Evolutionary conservation across 2,888 invertebrate genomes (phyloP), one percentile per base, ranked within the genome.

Genomic region (Pyrgus malvae): DNA sequence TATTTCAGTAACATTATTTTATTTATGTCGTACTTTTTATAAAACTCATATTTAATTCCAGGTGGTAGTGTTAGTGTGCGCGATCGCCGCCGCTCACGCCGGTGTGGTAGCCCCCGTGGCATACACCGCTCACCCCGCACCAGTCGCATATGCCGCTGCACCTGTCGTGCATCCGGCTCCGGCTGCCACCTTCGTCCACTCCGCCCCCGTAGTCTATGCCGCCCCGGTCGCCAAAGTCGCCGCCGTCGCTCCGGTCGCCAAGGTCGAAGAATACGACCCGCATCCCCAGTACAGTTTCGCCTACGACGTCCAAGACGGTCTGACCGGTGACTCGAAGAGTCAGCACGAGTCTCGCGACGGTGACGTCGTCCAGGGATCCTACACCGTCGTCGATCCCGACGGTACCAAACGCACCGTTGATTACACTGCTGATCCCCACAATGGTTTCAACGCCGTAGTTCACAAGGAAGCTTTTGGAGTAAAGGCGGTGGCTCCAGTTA

Each of bases 401-500:
- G 93, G 93, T 62, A 91, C 92, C 0, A 83, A 93, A 48, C 91
- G 89, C 40, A 87, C 91, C 59, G 93, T 93, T 2, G 92, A 93
- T 64, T 93, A 93, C 76, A 92, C 92, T 6, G 93, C 93, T 5
- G 93, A 93, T 70, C 92, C 93, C n/a, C 83, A 91, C 55, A 93
- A 93, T 67, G 93, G 93, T 3, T 93, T 93, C 82, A 93, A 93
- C 76, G 93, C 93, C 8, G 91, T 93, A 29, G 93, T 94, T 0
- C 92, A 92, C 77, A 92, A 92, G 69, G 92, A 92, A 49, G 92
- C 93, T 1, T 64, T 83, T 0, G 90, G 89, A 0, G 87, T 83
- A 0, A 91, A 91, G 63, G 85, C 85, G 0, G 87, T 84, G 5
- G 84, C 79, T 0, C 76, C 80, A 2, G 69, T 77, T 2, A 81